Evolutionary conservation across 2,888 invertebrate genomes (phyloP).

Genomic region (Cataglyphis livida): DNA sequence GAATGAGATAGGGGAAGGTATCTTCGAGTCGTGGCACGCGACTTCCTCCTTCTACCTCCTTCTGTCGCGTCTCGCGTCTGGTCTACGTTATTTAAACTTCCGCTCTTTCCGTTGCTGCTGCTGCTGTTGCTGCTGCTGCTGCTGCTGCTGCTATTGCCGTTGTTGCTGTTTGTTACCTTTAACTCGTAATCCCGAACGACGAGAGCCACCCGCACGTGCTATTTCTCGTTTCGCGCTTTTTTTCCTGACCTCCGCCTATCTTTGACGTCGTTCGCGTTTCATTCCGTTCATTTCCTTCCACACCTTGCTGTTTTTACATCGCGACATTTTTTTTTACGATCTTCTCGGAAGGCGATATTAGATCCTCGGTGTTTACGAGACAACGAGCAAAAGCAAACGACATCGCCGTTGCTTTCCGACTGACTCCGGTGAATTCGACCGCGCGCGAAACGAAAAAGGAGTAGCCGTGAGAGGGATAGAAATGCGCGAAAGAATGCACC

Average conservation of each 20-base stretch:
- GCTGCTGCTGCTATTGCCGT: background rate
- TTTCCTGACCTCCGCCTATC: background rate
- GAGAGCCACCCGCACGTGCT: slow-evolving; percentile 19
- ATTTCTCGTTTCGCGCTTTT: background rate
- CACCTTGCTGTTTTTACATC: slow-evolving; percentile 19
- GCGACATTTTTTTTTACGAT: slow-evolving; percentile 21
- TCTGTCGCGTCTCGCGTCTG: slow-evolving; percentile 27
- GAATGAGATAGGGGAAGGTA: slow-evolving; percentile 26
- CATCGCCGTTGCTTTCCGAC: slow-evolving; percentile 48
- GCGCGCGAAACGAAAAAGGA: slow-evolving; percentile 12
- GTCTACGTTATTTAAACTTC: slow-evolving; percentile 44
- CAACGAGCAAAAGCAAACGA: slow-evolving; percentile 62
- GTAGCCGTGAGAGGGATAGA: background rate
- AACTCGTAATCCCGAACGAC: slow-evolving; percentile 34
- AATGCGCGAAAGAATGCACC: slow-evolving; percentile 57
- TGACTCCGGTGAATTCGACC: background rate
- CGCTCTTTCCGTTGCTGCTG: background rate
- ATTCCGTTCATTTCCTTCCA: slow-evolving; percentile 32
- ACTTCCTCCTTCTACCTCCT: slow-evolving; percentile 46
- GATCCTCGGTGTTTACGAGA: slow-evolving; percentile 59
- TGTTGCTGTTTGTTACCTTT: background rate
- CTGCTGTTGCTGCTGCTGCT: background rate
- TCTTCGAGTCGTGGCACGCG: slow-evolving; percentile 63
- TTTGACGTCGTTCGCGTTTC: slow-evolving; percentile 12
- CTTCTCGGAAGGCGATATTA: slow-evolving; percentile 41